A percentile compares a stretch with the other conserved stretches of the same genome.
phyloP scores from a whole-genome alignment of 2,888 invertebrate genomes.

The Allophyes oxyacanthae region DNA sequence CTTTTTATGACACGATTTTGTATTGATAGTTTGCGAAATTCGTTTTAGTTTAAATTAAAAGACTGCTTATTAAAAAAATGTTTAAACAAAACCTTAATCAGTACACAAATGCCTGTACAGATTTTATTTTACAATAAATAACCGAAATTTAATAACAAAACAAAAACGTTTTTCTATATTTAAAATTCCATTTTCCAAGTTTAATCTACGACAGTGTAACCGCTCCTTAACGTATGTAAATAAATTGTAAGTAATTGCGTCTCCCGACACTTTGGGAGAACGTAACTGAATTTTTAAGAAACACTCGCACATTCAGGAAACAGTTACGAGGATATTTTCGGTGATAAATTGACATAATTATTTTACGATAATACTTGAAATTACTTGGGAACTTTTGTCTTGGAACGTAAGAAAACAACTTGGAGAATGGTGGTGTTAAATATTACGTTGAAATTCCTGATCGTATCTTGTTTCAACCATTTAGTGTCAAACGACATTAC shows the following conservation, averaged over 20 bases:
- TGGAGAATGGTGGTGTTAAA: constrained; percentile 13
- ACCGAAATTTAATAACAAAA: too few relatives aligned
- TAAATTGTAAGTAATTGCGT: constrained; percentile 81
- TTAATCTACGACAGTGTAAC: constrained; percentile 53
- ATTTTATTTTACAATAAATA: too few relatives aligned
- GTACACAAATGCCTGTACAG: too few relatives aligned
- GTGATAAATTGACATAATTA: constrained; percentile 62
- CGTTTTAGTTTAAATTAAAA: too few relatives aligned
- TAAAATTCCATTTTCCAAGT: constrained; percentile 4
- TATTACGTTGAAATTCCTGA: constrained; percentile 8
- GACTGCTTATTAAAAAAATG: too few relatives aligned
- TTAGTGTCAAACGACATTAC: neutral
- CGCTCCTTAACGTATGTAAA: constrained; percentile 66
- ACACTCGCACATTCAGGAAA: constrained; percentile 15
- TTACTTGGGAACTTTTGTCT: constrained; percentile 12
- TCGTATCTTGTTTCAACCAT: constrained; percentile 17
- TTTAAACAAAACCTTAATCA: too few relatives aligned
- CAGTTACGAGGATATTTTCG: constrained; percentile 24
- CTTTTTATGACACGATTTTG: neutral
- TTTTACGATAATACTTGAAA: constrained; percentile 57
- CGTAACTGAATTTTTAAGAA: constrained; percentile 54
- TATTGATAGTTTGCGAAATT: too few relatives aligned
- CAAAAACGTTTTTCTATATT: neutral
- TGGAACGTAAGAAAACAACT: neutral
- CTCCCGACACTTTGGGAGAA: constrained; percentile 59